Conservation (phyloP, 1,140 invertebrate species). For the Luehdorfia chinensis region DNA sequence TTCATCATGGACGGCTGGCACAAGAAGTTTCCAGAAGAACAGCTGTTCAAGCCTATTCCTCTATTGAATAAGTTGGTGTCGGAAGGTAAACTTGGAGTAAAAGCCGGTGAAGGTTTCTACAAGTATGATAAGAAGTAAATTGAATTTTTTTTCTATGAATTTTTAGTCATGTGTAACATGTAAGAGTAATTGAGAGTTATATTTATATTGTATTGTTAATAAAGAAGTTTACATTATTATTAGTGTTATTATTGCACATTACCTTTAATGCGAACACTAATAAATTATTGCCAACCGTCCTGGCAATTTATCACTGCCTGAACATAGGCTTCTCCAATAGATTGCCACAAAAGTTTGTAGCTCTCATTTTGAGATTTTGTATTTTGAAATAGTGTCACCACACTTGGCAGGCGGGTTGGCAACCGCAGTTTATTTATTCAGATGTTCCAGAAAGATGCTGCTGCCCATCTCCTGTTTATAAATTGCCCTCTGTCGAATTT, state of each 20-base stretch:
- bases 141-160: too few relatives aligned
- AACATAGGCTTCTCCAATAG: too few relatives aligned
- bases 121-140: conserved; percentile 82
- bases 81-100: conserved; percentile 90
- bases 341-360: too few relatives aligned
- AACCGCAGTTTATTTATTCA: too few relatives aligned
- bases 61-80: conserved; percentile 85
- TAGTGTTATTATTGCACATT: conserved; percentile 9
- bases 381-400: background rate
- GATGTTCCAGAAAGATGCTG: too few relatives aligned
- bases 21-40: conserved; percentile 86
- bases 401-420: too few relatives aligned
- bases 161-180: too few relatives aligned
- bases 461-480: too few relatives aligned
- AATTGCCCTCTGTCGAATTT: too few relatives aligned
- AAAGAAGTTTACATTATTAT: conserved; percentile 19
- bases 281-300: background rate
- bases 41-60: conserved; percentile 83
- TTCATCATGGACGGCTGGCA: conserved; percentile 87
- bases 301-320: background rate
- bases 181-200: conserved; percentile 18
- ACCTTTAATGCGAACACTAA: background rate
- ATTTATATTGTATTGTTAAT: conserved; percentile 21
- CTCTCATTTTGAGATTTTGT: background rate
- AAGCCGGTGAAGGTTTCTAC: conserved; percentile 93